Evolutionary conservation across 2,113 vertebrate species (phyloP).

Genomic region (Hyperopisus bebe): DNA sequence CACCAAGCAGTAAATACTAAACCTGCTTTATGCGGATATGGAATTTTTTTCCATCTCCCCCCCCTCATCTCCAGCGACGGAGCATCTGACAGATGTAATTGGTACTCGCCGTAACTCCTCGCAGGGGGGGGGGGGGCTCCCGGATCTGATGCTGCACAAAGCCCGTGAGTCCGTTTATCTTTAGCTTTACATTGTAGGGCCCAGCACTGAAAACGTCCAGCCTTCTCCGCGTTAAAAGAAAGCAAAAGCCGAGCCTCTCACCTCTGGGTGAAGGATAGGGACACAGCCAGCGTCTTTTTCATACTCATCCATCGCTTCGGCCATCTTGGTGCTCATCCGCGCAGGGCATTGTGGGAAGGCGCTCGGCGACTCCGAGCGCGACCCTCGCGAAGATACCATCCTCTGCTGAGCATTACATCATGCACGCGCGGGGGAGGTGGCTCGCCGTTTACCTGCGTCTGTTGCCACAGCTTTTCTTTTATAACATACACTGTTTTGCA

Average conservation of each 20-base stretch:
- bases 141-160: not conserved
- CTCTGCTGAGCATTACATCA: constrained; percentile 5
- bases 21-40: not conserved
- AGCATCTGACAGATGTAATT: constrained; percentile 28
- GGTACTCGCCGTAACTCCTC: constrained; percentile 20
- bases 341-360: constrained; percentile 80
- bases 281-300: constrained; percentile 89
- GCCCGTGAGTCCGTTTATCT: not conserved
- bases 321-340: constrained; percentile 86
- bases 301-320: constrained; percentile 87
- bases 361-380: constrained; percentile 12
- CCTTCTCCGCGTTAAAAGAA: not conserved
- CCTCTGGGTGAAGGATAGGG: constrained; percentile 91
- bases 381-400: not conserved
- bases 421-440: constrained; percentile 33
- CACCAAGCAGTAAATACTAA: not conserved
- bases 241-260: constrained; percentile 43
- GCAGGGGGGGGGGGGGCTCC: not conserved
- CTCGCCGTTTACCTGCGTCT: not conserved
- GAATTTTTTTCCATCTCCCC: not conserved
- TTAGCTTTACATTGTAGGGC: not conserved
- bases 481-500: not conserved
- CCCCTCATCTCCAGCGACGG: constrained; percentile 18
- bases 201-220: constrained; percentile 22
- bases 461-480: too few species aligned